Evolutionary conservation across 1,140 invertebrate species (phyloP).

Genomic region (Mizuhopecten yessoensis): DNA sequence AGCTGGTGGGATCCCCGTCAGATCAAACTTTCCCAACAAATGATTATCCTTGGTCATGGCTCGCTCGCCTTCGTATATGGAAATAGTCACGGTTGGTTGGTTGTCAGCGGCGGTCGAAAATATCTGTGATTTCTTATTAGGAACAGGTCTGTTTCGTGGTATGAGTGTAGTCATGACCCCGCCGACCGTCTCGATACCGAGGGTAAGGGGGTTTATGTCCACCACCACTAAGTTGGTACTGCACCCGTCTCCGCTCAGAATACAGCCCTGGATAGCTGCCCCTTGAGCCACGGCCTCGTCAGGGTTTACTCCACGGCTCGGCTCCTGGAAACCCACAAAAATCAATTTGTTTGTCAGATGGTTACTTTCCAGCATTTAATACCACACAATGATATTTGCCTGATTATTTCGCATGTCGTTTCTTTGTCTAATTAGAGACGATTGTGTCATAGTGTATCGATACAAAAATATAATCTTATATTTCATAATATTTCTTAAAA

Average conservation of each 20-base stretch:
- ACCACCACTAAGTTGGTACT: conserved; percentile 98
- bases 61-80: conserved; percentile 98
- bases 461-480: not conserved
- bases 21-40: conserved; percentile 97
- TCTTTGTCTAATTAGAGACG: too few species aligned
- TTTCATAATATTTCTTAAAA: too few species aligned
- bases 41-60: conserved; percentile 99
- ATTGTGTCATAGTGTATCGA: not conserved
- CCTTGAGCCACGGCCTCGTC: conserved; percentile 93
- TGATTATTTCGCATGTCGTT: too few species aligned
- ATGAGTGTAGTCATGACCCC: conserved; percentile 99
- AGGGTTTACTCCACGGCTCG: conserved; percentile 98
- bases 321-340: conserved; percentile 87
- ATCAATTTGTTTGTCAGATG: not conserved
- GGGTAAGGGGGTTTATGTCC: conserved; percentile 98
- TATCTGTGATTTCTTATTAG: conserved; percentile 99
- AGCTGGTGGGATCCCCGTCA: conserved; percentile 98
- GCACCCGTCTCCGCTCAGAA: conserved; percentile 88
- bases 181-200: conserved; percentile 99
- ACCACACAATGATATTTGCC: too few species aligned
- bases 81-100: conserved; percentile 99
- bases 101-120: conserved; percentile 99
- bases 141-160: conserved; percentile 98
- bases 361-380: too few species aligned
- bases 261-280: conserved; percentile 98